Base-by-base conservation (phyloP, 2,888 invertebrate genomes). In the Hypercompe scribonia region DNA sequence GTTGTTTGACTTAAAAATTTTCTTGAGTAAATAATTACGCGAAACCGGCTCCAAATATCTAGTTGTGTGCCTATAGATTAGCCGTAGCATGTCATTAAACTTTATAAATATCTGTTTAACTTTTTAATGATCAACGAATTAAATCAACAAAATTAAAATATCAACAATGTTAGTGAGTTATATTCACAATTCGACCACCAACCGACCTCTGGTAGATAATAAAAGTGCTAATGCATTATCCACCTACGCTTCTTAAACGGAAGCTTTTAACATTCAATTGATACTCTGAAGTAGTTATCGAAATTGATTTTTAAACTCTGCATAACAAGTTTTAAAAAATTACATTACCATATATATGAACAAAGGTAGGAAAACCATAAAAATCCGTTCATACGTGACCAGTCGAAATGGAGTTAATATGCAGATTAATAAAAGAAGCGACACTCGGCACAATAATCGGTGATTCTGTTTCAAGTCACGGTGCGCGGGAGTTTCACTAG, bases 401-500 rank as follows among this genome's bases (percentile, higher is more conserved):
- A 67, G 64, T 46, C 61, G 73, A 78, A 84, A 83, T 82, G 81
- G 84, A 89, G 89, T 88, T 91, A 92, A 92, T 91, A 92, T 90
- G 90, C 88, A 92, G 89, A 93, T 92, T 91, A 90, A 91, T 86
- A 88, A 86, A 86, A 84, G 82, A 86, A 81, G 82, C 89, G 85
- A 74, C 67, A 77, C 72, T 68, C 66, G 72, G 28, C 68, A 77
- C 72, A 79, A 80, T 94, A 93, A 94, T 92, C 83, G 87, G 85
- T 90, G 79, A 94, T 94, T 94, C 88, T 90, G 78, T 88, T 90
- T 87, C 93, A 90, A 91, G 92, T 93, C 94, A 93, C 92, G 93
- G 79, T 88, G 92, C 88, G 88, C 80, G 74, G 90, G 89, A 86
- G 88, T 91, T 89, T 88, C 87, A 87, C 89, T 86, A 68, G 15